Evolutionary conservation across 1,140 invertebrate genomes (phyloP).

Genomic region (Nixonia krombeini): DNA sequence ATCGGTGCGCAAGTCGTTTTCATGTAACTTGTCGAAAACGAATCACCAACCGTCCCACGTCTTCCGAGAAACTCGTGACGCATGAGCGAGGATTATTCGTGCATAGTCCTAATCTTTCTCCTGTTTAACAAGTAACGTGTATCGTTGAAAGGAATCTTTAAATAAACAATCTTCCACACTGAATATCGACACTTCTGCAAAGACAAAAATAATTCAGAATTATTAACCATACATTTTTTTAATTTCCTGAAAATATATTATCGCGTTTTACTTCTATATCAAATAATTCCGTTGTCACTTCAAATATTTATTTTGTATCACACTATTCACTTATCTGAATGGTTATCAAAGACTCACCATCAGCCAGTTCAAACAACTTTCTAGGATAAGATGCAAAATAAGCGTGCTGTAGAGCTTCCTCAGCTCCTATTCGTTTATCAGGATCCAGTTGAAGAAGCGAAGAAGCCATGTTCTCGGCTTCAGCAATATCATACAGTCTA

Average conservation of each 20-base stretch:
- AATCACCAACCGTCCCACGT: not conserved
- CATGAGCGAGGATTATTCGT: not conserved
- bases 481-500: slow-evolving; percentile 86
- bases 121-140: too few species aligned
- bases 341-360: slow-evolving; percentile 85
- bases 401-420: slow-evolving; percentile 88
- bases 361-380: slow-evolving; percentile 90
- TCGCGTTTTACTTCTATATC: too few species aligned
- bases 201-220: slow-evolving; percentile 44
- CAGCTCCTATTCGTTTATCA: slow-evolving; percentile 86
- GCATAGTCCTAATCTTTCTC: too few species aligned
- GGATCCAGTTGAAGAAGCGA: slow-evolving; percentile 92
- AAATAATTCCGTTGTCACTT: too few species aligned
- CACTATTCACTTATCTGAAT: too few species aligned
- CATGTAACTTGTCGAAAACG: too few species aligned
- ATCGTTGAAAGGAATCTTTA: too few species aligned
- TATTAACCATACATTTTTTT: too few species aligned
- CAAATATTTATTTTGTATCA: too few species aligned
- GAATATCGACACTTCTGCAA: slow-evolving; percentile 92
- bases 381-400: slow-evolving; percentile 93
- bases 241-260: too few species aligned
- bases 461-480: slow-evolving; percentile 90
- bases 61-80: not conserved
- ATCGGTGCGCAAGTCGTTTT: too few species aligned
- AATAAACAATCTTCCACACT: slow-evolving; percentile 92